Base-by-base conservation (phyloP, 2,888 invertebrate species). In the Galerucella nymphaeae region DNA sequence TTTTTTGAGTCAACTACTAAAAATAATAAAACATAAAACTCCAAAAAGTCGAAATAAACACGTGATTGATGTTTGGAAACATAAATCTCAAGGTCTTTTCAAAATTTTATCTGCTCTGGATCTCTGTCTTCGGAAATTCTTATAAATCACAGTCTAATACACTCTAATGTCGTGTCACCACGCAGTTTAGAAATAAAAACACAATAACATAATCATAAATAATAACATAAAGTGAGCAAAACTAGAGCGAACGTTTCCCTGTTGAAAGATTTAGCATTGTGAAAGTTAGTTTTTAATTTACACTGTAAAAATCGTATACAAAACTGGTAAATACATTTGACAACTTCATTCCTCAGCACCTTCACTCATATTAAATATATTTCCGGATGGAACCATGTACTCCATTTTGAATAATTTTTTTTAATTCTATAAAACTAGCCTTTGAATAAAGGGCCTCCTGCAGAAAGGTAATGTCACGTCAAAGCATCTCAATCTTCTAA, bases 141-240 rank as follows among this genome's bases (percentile, higher is more conserved):
- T 69, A 69, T 70, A 64, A 70, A 70, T 70, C 55, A 70, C 63
- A 30, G 63, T 63, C 70, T 18, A 38, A 62, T 41, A 53, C 63
- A 30, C 70, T 16, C 69, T 50, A 55, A 63, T 41, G 16, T 10
- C 63, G 23, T 45, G 42, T 62, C 61, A 42, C 18, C 61, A 61
- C 61, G 61, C 61, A 41, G 61, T 42, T 41, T 2, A 42, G 16
- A 30, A 64, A 70, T 70, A 57, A 45, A 63, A 70, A 45, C 63
- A 70, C 63, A 70, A 70, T 70, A 70, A 70, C 64, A 70, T 70
- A 70, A 70, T 63, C 63, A 70, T 70, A 70, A 70, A 70, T 70
- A 70, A 70, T 70, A 64, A 42, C 30, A 63, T 63, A 64, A 55
- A 48, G 59, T 55, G 45, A n/a, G 6, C 20, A 45, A 55, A 63